Evolutionary conservation across 2,113 vertebrate species (phyloP).

Genomic region (Tragelaphus scriptus): DNA sequence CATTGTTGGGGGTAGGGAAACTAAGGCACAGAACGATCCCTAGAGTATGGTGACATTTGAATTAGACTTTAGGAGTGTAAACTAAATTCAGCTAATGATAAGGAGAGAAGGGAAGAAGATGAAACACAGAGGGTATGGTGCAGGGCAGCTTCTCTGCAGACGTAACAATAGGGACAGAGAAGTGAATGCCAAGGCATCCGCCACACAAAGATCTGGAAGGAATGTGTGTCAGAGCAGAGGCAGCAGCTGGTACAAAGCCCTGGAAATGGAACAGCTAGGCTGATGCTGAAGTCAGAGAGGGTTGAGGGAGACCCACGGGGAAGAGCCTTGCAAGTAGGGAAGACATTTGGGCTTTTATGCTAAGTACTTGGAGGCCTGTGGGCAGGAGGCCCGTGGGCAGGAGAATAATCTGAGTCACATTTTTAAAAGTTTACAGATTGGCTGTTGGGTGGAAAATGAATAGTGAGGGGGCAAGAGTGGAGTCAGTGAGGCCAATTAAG

Average conservation of each 20-base stretch:
- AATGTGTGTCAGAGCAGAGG: background rate
- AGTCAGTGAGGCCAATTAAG: background rate
- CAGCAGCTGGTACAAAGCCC: background rate
- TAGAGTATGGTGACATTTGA: background rate
- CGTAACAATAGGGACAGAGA: background rate
- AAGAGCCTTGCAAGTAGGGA: background rate
- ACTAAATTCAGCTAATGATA: background rate
- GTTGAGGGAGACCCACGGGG: rapidly evolving
- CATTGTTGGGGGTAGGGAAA: background rate
- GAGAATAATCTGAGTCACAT: background rate
- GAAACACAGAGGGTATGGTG: background rate
- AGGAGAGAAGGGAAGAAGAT: background rate
- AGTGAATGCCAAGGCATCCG: background rate
- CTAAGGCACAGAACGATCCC: background rate
- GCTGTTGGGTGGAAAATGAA: background rate
- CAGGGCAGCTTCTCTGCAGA: background rate
- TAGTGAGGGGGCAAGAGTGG: background rate
- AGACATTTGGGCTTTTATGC: background rate
- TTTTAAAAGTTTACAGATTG: background rate
- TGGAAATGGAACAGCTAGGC: background rate
- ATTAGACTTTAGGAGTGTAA: background rate
- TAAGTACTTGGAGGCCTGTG: background rate
- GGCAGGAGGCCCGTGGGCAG: background rate
- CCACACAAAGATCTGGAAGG: background rate
- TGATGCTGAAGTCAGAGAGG: background rate